phyloP scores from a whole-genome alignment of 2,888 invertebrate species.

The Trilocha varians region DNA sequence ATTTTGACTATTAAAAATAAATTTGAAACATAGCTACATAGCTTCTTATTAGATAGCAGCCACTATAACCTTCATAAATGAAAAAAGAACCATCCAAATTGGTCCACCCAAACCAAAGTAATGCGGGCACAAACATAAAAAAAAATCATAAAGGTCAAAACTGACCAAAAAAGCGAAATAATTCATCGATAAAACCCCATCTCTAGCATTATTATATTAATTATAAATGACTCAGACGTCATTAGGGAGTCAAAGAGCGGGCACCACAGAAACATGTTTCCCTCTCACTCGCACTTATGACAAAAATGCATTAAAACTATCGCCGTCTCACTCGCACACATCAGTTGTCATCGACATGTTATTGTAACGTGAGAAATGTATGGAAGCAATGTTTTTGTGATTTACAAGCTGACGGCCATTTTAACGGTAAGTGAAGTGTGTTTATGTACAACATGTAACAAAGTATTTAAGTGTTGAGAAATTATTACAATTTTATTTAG shows the following conservation, averaged over 20 bases:
- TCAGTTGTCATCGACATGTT: conserved; percentile 28
- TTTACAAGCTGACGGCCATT: conserved; percentile 3
- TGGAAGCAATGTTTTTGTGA: conserved; percentile 5
- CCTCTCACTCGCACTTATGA: conserved; percentile 16
- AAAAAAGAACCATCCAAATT: too few relatives aligned
- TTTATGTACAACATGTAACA: too few relatives aligned
- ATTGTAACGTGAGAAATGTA: conserved; percentile 34
- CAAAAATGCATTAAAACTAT: not conserved
- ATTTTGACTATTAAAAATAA: too few relatives aligned
- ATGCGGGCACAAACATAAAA: too few relatives aligned
- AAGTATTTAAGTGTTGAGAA: too few relatives aligned
- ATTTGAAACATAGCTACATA: too few relatives aligned
- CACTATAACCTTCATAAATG: too few relatives aligned
- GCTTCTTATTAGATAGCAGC: too few relatives aligned
- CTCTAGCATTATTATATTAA: conserved; percentile 25
- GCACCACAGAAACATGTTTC: conserved; percentile 20
- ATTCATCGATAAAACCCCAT: conserved; percentile 11
- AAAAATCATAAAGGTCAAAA: too few relatives aligned
- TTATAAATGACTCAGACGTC: conserved; percentile 38
- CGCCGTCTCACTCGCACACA: conserved; percentile 14
- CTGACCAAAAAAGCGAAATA: conserved; percentile 17
- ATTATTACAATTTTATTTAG: too few relatives aligned
- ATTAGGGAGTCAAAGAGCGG: conserved; percentile 35
- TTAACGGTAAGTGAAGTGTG: not conserved
- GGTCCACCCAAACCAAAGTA: too few relatives aligned